phyloP scores from a whole-genome alignment of 2,113 vertebrate species.

The Anser brachyrhynchus region DNA sequence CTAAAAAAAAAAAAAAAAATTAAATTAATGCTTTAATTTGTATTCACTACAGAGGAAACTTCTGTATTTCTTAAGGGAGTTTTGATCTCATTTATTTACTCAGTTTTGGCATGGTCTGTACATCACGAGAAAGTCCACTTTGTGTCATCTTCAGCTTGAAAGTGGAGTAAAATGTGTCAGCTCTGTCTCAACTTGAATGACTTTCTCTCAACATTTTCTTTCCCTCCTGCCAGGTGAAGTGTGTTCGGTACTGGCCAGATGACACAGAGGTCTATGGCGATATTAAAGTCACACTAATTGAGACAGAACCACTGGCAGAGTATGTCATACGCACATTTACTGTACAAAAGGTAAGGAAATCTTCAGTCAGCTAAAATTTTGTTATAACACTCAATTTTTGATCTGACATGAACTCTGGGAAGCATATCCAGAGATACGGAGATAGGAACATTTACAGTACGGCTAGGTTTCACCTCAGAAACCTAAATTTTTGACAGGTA shows the following conservation, averaged over 20 bases:
- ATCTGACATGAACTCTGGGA: not conserved
- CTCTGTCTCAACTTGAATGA: not conserved
- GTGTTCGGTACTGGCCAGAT: constrained; percentile 97
- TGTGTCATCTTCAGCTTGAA: constrained; percentile 1
- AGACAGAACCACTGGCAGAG: constrained; percentile 94
- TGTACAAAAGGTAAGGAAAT: constrained; percentile 90
- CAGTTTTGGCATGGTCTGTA: not conserved
- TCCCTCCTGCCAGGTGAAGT: constrained; percentile 86
- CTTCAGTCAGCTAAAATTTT: not conserved
- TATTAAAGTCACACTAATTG: constrained; percentile 95
- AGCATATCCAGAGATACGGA: not conserved
- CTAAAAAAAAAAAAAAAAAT: not conserved
- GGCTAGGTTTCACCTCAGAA: not conserved
- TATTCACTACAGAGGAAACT: not conserved
- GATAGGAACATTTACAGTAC: not conserved
- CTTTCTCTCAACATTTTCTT: constrained; percentile 12
- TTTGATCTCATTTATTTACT: not conserved
- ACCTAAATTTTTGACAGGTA: not conserved
- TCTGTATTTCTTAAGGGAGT: not conserved
- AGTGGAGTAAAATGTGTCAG: constrained; percentile 13
- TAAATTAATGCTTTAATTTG: not conserved
- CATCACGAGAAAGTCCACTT: not conserved
- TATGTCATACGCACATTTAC: constrained; percentile 97
- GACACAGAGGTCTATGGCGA: constrained; percentile 96
- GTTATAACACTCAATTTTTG: not conserved